These are phyloP conservation scores for human (Homo sapiens) DNA, from an alignment of 2,113 vertebrate genomes.

Conservation along the genomic window DNA sequence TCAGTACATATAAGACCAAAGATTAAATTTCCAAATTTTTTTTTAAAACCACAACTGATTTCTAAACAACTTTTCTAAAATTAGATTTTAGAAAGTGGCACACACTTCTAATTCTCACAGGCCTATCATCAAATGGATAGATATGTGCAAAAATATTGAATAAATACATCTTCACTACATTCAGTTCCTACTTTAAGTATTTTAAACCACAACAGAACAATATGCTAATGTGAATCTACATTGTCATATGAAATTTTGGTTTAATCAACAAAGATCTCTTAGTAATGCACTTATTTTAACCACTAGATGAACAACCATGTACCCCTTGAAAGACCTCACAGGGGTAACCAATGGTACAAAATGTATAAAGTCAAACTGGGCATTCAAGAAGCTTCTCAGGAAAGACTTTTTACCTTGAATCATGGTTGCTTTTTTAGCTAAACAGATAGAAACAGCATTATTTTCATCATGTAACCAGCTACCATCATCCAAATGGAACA, in stretches of 20 bases:
- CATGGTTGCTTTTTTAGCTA: neutral
- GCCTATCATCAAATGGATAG: neutral
- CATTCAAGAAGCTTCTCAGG: neutral
- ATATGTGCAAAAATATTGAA: neutral
- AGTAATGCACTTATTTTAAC: constrained; percentile 2
- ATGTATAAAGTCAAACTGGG: neutral
- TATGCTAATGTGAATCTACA: neutral
- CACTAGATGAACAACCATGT: constrained; percentile 31
- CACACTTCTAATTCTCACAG: neutral
- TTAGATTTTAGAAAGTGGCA: constrained; percentile 23
- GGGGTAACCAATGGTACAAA: neutral
- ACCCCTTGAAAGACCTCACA: neutral
- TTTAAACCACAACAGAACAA: neutral
- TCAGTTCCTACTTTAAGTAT: neutral
- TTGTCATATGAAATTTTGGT: constrained; percentile 1
- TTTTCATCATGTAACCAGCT: neutral
- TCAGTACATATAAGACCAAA: neutral
- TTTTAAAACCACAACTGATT: neutral
- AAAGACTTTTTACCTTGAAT: constrained; percentile 17
- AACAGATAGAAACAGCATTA: neutral
- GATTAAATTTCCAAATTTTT: neutral
- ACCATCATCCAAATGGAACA: neutral
- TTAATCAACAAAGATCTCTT: constrained; percentile 49
- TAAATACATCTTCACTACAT: neutral
- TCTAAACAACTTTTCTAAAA: constrained; percentile 27